Conservation (phyloP, 2,113 vertebrate genomes). For the Burhinus bistriatus region DNA sequence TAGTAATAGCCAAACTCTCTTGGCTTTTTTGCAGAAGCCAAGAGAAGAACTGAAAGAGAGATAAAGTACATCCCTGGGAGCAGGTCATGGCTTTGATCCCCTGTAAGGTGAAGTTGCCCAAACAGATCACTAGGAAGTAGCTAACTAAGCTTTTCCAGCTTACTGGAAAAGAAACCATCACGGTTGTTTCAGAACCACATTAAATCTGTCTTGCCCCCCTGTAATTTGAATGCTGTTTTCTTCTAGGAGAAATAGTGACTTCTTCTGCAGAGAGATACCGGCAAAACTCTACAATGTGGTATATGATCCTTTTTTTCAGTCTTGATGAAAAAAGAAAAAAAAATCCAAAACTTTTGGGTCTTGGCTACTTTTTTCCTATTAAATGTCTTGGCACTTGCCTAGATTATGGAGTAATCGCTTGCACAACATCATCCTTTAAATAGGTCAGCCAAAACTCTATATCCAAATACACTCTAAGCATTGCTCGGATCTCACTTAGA, state of each 20-base stretch:
- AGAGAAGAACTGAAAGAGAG: neutral
- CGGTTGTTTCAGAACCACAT: neutral
- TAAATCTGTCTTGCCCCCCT: neutral
- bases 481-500: slow-evolving; percentile 27
- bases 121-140: neutral
- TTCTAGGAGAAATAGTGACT: neutral
- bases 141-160: neutral
- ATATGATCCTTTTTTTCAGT: neutral
- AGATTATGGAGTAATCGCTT: slow-evolving; percentile 43
- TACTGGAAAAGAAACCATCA: neutral
- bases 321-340: neutral
- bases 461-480: slow-evolving; percentile 19
- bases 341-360: neutral
- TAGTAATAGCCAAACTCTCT: neutral
- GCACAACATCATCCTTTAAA: slow-evolving; percentile 44
- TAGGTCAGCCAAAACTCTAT: slow-evolving; percentile 54
- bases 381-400: slow-evolving; percentile 38
- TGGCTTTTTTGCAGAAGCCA: neutral
- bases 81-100: neutral
- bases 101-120: neutral
- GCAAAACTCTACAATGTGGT: neutral
- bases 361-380: slow-evolving; percentile 34
- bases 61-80: neutral
- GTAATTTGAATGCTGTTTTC: neutral
- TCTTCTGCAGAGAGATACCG: neutral